Evolutionary conservation across 2,888 invertebrate species (phyloP), one percentile per base, ranked within the genome.

Genomic region (Venusia cambrica): DNA sequence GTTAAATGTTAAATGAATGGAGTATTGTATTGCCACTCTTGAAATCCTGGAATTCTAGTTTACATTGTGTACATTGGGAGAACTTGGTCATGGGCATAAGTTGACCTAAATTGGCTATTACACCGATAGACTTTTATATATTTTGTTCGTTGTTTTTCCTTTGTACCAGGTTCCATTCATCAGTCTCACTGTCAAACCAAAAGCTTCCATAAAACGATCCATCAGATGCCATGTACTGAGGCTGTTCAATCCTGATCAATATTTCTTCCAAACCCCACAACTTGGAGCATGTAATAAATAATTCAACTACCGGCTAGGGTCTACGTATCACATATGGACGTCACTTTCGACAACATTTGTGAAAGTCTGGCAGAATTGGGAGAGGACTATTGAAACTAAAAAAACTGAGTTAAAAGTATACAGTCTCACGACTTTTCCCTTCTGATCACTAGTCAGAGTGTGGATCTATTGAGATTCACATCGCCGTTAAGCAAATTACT

Each of bases 111-210:
- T n/a, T n/a, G n/a, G n/a, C n/a, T n/a, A n/a, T n/a, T n/a, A n/a
- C 10, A 11, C 8, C 11, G n/a, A 20, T 5, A 10, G 11, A 3
- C 10, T 10, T 11, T 10, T n/a, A 15, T 16, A 8, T 5, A 12
- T 16, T 14, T 31, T 22, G 11, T n/a, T n/a, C n/a, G n/a, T 8
- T 18, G 11, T 12, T 18, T 7, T n/a, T n/a, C n/a, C n/a, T n/a
- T n/a, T n/a, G n/a, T n/a, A n/a, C n/a, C n/a, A n/a, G n/a, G n/a
- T 27, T 18, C 17, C 16, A 14, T 18, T 27, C 33, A 34, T 21
- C 26, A 16, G 16, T 21, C 6, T 18, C 14, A 26, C 20, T 19
- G 26, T 19, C 6, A 10, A 10, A 6, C 22, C 5, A 4, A 4
- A 5, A 18, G 13, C 6, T 5, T 10, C 18, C n/a, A n/a, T n/a